Evolutionary conservation across 2,113 vertebrate species (phyloP).

Genomic region (Otus sunia): DNA sequence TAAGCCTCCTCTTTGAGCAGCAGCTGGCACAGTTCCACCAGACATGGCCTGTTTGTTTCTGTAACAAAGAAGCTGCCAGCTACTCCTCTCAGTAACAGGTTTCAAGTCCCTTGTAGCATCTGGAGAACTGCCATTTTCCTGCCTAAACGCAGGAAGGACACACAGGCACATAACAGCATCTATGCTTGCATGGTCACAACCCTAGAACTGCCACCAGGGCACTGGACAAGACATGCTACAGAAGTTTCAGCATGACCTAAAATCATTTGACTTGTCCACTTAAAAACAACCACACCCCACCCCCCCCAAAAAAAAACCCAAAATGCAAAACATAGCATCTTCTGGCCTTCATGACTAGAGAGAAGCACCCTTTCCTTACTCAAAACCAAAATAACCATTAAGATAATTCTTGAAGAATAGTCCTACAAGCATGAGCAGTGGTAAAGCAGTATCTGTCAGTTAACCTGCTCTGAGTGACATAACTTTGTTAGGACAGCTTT

Average conservation of each 20-base stretch:
- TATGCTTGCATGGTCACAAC: not conserved
- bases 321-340: not conserved
- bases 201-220: not conserved
- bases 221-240: not conserved
- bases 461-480: not conserved
- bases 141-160: not conserved
- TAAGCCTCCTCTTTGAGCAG: not conserved
- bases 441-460: not conserved
- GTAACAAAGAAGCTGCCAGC: not conserved
- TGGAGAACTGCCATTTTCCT: not conserved
- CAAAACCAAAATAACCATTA: not conserved
- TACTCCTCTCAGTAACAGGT: not conserved
- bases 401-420: not conserved
- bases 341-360: not conserved
- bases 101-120: not conserved
- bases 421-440: not conserved
- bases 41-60: not conserved
- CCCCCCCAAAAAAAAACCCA: not conserved
- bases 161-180: not conserved
- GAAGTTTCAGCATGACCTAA: not conserved
- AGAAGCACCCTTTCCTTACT: not conserved
- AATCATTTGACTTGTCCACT: not conserved
- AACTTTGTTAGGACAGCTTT: not conserved
- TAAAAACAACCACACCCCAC: rapidly evolving
- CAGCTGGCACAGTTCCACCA: not conserved